phyloP scores from a whole-genome alignment of 2,797 vertebrate species.

The Podarcis siculus region DNA sequence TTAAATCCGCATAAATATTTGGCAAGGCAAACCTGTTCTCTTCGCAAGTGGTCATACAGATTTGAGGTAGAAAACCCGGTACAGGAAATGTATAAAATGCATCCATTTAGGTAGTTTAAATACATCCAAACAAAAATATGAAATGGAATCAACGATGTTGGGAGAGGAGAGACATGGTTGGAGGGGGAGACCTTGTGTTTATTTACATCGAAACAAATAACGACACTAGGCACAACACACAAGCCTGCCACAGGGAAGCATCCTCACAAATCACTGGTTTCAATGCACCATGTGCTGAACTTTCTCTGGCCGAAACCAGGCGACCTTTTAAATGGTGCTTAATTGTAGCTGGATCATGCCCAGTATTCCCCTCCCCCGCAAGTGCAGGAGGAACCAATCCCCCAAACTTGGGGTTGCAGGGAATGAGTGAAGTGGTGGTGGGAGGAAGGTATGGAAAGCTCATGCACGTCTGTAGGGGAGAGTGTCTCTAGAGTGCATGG shows the following conservation, averaged over 20 bases:
- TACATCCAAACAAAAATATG: conserved; percentile 64
- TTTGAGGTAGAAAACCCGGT: conserved; percentile 82
- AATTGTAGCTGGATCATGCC: background rate
- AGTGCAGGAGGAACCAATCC: conserved; percentile 5
- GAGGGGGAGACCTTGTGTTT: conserved; percentile 55
- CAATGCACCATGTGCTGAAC: background rate
- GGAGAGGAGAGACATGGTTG: background rate
- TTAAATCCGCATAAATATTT: conserved; percentile 76
- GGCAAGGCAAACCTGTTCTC: conserved; percentile 70
- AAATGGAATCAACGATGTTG: conserved; percentile 30
- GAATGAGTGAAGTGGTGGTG: background rate
- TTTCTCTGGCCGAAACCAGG: background rate
- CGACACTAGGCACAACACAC: background rate
- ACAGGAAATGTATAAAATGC: conserved; percentile 72
- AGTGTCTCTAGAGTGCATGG: background rate
- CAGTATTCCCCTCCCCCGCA: conserved; percentile 39
- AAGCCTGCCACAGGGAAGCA: background rate
- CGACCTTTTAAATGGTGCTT: background rate
- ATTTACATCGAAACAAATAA: conserved; percentile 58
- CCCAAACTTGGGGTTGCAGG: conserved; percentile 8
- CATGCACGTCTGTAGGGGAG: no score
- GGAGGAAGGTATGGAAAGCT: background rate
- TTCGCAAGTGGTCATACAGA: conserved; percentile 77
- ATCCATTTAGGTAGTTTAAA: conserved; percentile 82
- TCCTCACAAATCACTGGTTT: background rate